Conservation (phyloP, 2,113 vertebrate species). For the Myodes glareolus region DNA sequence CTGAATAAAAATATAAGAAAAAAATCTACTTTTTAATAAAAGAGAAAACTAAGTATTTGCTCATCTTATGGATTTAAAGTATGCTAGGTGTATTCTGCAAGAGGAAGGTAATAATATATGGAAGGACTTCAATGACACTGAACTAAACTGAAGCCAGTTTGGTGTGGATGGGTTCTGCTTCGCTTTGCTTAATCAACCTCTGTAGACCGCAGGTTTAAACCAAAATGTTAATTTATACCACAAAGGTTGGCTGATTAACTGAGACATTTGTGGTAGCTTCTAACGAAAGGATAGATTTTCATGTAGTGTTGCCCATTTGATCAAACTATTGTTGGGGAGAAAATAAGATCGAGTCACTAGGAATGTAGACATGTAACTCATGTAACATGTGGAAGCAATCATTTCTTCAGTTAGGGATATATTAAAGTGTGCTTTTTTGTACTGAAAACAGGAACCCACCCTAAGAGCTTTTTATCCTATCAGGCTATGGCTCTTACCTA, state of each 20-base stretch:
- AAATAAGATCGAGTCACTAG: slow-evolving; percentile 53
- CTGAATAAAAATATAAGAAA: neutral
- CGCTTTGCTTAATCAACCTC: slow-evolving; percentile 46
- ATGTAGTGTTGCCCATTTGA: slow-evolving; percentile 49
- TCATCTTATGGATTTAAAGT: neutral
- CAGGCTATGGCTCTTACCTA: neutral
- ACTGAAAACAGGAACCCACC: neutral
- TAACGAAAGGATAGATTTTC: slow-evolving; percentile 19
- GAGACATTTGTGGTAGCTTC: slow-evolving; percentile 44
- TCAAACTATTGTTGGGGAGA: slow-evolving; percentile 53
- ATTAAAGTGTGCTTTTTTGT: slow-evolving; percentile 48
- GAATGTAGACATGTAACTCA: slow-evolving; percentile 22
- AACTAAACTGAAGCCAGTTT: slow-evolving; percentile 4
- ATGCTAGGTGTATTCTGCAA: neutral
- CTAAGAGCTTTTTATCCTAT: neutral
- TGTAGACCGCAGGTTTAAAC: neutral
- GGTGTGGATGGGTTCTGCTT: neutral
- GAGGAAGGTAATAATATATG: neutral
- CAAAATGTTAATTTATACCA: slow-evolving; percentile 25
- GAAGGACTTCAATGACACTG: neutral
- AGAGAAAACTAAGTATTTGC: neutral
- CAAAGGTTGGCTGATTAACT: slow-evolving; percentile 61
- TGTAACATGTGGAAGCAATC: neutral
- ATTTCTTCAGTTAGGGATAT: neutral
- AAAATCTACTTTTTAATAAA: neutral